phyloP scores from a whole-genome alignment of 2,797 vertebrate genomes.

The Myotis planiceps region DNA sequence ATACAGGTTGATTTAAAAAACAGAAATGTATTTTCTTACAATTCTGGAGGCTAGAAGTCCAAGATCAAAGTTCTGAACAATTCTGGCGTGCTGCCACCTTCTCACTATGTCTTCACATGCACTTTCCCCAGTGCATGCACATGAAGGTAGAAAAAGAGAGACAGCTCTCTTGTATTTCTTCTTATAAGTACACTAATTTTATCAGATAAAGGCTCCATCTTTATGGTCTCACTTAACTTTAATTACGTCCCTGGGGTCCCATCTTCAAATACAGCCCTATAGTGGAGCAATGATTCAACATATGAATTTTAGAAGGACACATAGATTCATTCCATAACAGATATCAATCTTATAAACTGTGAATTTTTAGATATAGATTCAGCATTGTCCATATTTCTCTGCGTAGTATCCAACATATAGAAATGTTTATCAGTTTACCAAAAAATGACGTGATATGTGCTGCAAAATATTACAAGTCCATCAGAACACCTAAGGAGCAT shows the following conservation, averaged over 20 bases:
- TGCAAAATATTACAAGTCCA: not conserved
- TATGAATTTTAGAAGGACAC: not conserved
- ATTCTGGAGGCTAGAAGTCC: not conserved
- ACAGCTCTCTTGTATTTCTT: not conserved
- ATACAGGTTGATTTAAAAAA: not conserved
- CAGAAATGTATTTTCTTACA: not conserved
- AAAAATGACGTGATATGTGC: not conserved
- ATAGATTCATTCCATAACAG: not conserved
- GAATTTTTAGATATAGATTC: not conserved
- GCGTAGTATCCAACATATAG: not conserved
- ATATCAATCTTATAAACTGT: not conserved
- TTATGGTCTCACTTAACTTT: not conserved
- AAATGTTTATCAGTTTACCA: not conserved
- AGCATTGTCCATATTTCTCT: not conserved
- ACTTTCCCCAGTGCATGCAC: not conserved
- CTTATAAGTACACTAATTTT: not conserved
- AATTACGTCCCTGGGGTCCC: not conserved
- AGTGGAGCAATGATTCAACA: not conserved
- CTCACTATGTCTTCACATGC: not conserved
- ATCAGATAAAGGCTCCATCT: not conserved
- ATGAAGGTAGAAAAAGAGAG: not conserved
- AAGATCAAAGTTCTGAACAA: not conserved
- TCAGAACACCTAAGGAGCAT: not conserved
- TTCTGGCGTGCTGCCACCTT: not conserved
- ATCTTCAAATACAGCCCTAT: not conserved